Percentiles rank a stretch among this genome's conserved stretches.
These are phyloP conservation scores for Castor canadensis DNA, from an alignment of 2,113 vertebrate genomes.

Conservation along the genomic window DNA sequence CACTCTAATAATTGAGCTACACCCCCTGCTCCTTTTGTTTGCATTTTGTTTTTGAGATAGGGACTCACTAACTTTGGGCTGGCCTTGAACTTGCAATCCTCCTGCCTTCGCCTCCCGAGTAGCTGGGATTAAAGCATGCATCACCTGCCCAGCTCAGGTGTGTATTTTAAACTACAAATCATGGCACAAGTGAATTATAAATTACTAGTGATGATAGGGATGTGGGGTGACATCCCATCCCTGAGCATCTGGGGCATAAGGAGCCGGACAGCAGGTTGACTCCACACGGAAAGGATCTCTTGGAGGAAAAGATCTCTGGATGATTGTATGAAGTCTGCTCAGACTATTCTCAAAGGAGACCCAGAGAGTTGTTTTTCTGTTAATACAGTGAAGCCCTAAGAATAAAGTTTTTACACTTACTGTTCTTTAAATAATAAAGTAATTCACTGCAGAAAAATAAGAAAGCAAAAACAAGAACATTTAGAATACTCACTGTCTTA, in stretches of 20 bases:
- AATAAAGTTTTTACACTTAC: not conserved
- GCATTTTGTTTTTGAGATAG: not conserved
- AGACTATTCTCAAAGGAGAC: not conserved
- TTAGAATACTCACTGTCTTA: not conserved
- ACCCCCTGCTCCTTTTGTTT: too few species aligned
- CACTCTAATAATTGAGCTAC: not conserved
- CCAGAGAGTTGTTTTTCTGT: not conserved
- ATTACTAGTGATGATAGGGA: not conserved
- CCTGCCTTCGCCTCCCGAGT: not conserved
- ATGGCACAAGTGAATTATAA: not conserved
- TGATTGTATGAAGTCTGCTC: not conserved
- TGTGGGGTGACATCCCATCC: not conserved
- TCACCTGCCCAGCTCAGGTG: not conserved
- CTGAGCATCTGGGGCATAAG: not conserved
- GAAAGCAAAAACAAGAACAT: conserved; percentile 5
- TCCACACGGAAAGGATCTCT: too few species aligned
- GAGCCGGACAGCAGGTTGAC: not conserved
- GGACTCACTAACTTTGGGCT: not conserved
- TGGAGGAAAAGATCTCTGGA: not conserved
- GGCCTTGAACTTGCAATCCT: not conserved
- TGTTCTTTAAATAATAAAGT: conserved; percentile 20
- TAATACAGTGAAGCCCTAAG: not conserved
- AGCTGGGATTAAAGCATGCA: not conserved
- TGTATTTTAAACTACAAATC: not conserved
- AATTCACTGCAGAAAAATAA: not conserved